A percentile compares a stretch with the other conserved stretches of the same genome.
Conservation (phyloP, 2,888 invertebrate species). For the Drosophila helvetica region DNA sequence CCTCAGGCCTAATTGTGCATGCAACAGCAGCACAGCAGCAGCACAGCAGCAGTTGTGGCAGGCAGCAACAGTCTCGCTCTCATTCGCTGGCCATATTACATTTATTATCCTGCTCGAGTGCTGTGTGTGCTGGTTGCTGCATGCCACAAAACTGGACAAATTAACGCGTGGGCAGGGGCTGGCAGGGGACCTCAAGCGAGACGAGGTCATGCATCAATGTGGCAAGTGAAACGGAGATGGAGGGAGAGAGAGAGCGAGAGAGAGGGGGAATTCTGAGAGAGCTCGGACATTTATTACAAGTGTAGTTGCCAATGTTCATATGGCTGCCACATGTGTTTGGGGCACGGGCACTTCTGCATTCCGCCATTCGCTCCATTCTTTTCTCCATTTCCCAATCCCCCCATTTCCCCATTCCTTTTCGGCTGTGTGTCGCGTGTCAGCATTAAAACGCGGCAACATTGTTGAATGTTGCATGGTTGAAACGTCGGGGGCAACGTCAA, state of each 20-base stretch:
- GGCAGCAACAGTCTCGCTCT: constrained; percentile 25
- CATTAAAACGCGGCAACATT: constrained; percentile 68
- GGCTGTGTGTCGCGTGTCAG: constrained; percentile 69
- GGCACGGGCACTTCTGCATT: not conserved
- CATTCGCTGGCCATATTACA: constrained; percentile 56
- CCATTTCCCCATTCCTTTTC: constrained; percentile 18
- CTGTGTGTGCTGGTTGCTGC: constrained; percentile 16
- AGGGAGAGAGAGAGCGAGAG: not conserved
- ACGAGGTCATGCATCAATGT: constrained; percentile 72
- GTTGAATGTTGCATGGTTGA: constrained; percentile 66
- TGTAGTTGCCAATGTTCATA: constrained; percentile 54
- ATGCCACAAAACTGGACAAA: constrained; percentile 69
- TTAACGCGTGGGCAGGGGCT: constrained; percentile 60
- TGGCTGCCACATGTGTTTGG: constrained; percentile 61
- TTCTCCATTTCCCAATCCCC: not conserved
- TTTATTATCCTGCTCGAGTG: constrained; percentile 68
- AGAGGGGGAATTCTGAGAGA: not conserved
- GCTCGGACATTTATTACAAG: constrained; percentile 38
- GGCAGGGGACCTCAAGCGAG: not conserved
- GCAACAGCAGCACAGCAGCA: constrained; percentile 21
- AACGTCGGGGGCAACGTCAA: constrained; percentile 70
- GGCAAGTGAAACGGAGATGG: constrained; percentile 22
- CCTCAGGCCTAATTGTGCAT: constrained; percentile 38
- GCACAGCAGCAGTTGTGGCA: constrained; percentile 1
- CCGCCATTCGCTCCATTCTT: not conserved